Percentiles rank a stretch among this genome's conserved stretches.
phyloP scores from a whole-genome alignment of 2,888 invertebrate species.

The Oscheius onirici region DNA sequence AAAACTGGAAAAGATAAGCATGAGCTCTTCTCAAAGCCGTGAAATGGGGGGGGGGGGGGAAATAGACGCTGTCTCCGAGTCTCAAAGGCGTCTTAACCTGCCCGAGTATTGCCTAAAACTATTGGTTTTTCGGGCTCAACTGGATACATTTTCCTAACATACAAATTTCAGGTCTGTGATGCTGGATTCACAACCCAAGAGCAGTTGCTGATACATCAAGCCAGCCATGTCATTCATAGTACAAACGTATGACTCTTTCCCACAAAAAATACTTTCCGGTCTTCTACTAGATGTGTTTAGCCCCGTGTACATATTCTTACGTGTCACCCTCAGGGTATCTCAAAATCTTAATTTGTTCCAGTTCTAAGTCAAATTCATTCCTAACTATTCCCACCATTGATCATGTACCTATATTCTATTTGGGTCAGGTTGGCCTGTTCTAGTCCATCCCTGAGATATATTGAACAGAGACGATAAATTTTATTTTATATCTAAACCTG shows the following conservation, averaged over 20 bases:
- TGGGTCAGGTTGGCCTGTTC: not conserved
- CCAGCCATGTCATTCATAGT: constrained; percentile 66
- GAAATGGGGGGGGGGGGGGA: no score
- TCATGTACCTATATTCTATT: not conserved
- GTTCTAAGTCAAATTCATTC: constrained; percentile 4
- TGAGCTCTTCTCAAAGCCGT: no score
- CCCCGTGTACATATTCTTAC: constrained; percentile 20
- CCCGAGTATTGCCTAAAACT: not conserved
- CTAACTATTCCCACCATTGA: not conserved
- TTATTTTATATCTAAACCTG: not conserved
- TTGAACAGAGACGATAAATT: not conserved
- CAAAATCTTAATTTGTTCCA: not conserved
- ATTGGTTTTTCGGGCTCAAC: not conserved
- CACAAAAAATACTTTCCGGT: not conserved
- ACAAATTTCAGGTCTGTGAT: constrained; percentile 72
- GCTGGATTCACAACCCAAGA: constrained; percentile 75
- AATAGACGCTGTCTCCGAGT: not conserved
- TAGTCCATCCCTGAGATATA: not conserved
- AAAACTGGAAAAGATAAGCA: no score
- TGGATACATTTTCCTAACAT: constrained; percentile 22
- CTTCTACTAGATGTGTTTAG: not conserved
- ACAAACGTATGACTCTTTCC: constrained; percentile 29
- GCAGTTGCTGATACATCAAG: constrained; percentile 73
- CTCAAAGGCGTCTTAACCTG: no score
- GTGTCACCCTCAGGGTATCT: constrained; percentile 27